Percentiles rank a stretch among this genome's conserved stretches.
Evolutionary conservation across 2,113 vertebrate genomes (phyloP).

Genomic region (Indri indri): DNA sequence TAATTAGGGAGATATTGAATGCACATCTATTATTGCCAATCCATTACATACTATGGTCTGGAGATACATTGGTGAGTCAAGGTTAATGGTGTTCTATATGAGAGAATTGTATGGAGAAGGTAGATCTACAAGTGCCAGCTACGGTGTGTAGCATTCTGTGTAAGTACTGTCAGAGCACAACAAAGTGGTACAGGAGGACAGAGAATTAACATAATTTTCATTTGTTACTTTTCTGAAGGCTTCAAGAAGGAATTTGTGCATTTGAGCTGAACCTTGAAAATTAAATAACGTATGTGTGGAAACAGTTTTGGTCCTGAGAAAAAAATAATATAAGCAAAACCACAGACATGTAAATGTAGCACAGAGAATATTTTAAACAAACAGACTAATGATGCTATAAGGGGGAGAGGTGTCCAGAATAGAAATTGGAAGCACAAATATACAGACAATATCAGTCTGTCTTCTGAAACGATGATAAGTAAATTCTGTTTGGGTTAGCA

Average conservation of each 20-base stretch:
- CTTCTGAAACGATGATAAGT: not conserved
- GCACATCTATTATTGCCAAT: not conserved
- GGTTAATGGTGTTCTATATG: not conserved
- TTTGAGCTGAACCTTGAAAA: not conserved
- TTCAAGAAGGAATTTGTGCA: not conserved
- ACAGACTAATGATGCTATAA: not conserved
- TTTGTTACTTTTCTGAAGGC: not conserved
- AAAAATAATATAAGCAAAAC: not conserved
- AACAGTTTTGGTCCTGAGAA: not conserved
- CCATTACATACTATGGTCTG: not conserved
- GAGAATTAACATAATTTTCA: not conserved
- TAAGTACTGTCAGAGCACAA: not conserved
- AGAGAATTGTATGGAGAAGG: not conserved
- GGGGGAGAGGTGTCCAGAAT: not conserved
- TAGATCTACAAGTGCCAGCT: not conserved
- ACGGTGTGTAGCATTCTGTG: not conserved
- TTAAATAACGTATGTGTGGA: not conserved
- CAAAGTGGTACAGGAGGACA: not conserved
- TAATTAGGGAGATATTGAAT: not conserved
- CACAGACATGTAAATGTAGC: not conserved
- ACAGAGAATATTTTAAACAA: not conserved
- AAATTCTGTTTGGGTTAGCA: not conserved
- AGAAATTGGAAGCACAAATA: not conserved
- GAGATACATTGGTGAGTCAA: not conserved
- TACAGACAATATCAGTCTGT: not conserved